Conservation (phyloP, 2,113 vertebrate species). For the Proterorhinus semilunaris region DNA sequence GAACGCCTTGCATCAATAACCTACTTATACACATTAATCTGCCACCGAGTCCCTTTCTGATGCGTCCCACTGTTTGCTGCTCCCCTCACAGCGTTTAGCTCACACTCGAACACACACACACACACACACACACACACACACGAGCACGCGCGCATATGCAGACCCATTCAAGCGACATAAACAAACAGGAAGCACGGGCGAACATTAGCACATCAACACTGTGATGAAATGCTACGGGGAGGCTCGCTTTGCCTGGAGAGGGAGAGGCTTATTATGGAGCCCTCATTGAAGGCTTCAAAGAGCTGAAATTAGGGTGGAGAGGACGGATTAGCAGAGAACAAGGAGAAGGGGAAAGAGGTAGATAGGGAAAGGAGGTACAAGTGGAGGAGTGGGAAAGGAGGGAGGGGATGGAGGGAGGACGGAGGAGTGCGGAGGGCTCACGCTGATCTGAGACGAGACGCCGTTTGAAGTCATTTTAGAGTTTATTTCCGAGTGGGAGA, state of each 20-base stretch:
- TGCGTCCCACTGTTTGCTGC: constrained; percentile 54
- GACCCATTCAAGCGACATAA: constrained; percentile 24
- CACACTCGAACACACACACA: constrained; percentile 15
- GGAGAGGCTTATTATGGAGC: constrained; percentile 76
- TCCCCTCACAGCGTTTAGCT: constrained; percentile 50
- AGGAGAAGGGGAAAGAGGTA: constrained; percentile 50
- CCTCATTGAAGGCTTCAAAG: constrained; percentile 78
- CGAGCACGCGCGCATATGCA: constrained; percentile 11
- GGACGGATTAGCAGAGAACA: constrained; percentile 72
- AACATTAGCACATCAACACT: constrained; percentile 46
- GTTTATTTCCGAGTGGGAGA: constrained; percentile 57
- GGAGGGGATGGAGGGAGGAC: constrained; percentile 14
- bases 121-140: constrained; percentile 15
- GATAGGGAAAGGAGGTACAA: constrained; percentile 44
- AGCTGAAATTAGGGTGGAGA: constrained; percentile 78
- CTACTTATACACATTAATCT: constrained; percentile 64
- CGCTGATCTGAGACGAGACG: constrained; percentile 51
- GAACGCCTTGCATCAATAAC: constrained; percentile 58
- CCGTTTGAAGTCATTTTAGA: constrained; percentile 57
- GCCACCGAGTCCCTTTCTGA: constrained; percentile 51
- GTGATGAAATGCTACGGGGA: constrained; percentile 66
- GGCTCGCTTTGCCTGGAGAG: constrained; percentile 72
- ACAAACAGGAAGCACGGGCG: constrained; percentile 58
- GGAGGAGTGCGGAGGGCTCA: constrained; percentile 51
- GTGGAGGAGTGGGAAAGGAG: constrained; percentile 37